phyloP scores from a whole-genome alignment of 2,797 vertebrate species.

The Chelmon rostratus region DNA sequence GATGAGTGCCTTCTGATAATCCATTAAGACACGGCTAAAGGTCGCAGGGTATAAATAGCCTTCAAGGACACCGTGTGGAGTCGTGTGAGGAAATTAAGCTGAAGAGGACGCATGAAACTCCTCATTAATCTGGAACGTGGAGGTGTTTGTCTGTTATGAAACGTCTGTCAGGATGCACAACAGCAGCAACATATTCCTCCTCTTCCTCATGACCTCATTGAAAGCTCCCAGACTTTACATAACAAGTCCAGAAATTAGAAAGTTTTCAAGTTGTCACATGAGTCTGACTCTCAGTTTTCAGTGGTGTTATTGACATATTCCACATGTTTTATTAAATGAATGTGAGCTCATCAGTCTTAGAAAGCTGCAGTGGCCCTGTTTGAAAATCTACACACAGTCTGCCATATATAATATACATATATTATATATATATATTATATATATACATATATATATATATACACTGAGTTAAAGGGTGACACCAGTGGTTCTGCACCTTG shows the following conservation, averaged over 20 bases:
- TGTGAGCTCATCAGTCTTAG: background rate
- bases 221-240: background rate
- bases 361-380: background rate
- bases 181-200: constrained; percentile 15
- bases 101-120: constrained; percentile 54
- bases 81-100: constrained; percentile 20
- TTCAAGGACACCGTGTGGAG: constrained; percentile 72
- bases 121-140: constrained; percentile 76
- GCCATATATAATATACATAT: too few species aligned
- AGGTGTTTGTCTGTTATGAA: constrained; percentile 58
- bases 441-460: too few species aligned
- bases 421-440: too few species aligned
- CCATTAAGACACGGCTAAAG: constrained; percentile 78
- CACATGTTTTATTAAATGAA: too few species aligned
- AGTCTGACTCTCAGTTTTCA: background rate
- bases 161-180: constrained; percentile 22
- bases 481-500: too few species aligned
- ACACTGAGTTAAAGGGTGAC: too few species aligned
- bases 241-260: background rate
- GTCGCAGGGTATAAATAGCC: constrained; percentile 78
- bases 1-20: constrained; percentile 81
- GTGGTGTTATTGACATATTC: too few species aligned
- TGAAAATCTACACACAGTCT: too few species aligned
- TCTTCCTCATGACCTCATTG: constrained; percentile 17
- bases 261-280: background rate